Evolutionary conservation across 2,888 invertebrate genomes (phyloP).

Genomic region (Didymodactylos carnosus): DNA sequence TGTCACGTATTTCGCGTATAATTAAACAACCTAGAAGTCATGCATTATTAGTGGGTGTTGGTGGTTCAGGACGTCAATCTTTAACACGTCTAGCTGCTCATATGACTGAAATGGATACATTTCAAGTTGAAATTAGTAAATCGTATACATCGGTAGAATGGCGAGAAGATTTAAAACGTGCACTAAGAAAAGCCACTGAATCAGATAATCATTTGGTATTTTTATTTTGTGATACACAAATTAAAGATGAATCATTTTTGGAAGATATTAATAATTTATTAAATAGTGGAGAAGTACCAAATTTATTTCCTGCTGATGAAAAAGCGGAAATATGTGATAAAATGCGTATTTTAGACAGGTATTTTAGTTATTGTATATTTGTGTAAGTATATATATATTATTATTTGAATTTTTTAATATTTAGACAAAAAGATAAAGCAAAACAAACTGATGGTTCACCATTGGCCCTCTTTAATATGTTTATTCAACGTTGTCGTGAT

Average conservation of each 20-base stretch:
- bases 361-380: too few relatives aligned
- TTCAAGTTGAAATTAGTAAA: constrained; percentile 72
- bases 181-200: constrained; percentile 57
- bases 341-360: constrained; percentile 63
- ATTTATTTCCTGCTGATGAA: constrained; percentile 63
- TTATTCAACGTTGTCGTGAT: constrained; percentile 63
- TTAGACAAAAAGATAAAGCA: constrained; percentile 31
- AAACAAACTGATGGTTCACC: constrained; percentile 71
- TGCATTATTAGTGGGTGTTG: constrained; percentile 68
- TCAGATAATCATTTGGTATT: constrained; percentile 70
- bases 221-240: constrained; percentile 70
- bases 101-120: constrained; percentile 74
- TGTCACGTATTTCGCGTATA: constrained; percentile 46
- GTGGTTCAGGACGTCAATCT: constrained; percentile 78
- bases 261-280: constrained; percentile 78
- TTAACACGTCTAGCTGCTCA: constrained; percentile 70
- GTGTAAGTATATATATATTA: too few relatives aligned
- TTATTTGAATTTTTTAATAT: too few relatives aligned
- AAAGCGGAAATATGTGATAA: constrained; percentile 73
- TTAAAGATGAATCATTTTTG: constrained; percentile 73
- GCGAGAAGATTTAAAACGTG: constrained; percentile 69
- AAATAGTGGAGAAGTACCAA: constrained; percentile 79
- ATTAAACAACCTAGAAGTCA: constrained; percentile 76
- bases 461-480: constrained; percentile 70
- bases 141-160: constrained; percentile 63